Base-by-base conservation (phyloP, 2,113 vertebrate genomes). In the Microcebus ravelobensis region DNA sequence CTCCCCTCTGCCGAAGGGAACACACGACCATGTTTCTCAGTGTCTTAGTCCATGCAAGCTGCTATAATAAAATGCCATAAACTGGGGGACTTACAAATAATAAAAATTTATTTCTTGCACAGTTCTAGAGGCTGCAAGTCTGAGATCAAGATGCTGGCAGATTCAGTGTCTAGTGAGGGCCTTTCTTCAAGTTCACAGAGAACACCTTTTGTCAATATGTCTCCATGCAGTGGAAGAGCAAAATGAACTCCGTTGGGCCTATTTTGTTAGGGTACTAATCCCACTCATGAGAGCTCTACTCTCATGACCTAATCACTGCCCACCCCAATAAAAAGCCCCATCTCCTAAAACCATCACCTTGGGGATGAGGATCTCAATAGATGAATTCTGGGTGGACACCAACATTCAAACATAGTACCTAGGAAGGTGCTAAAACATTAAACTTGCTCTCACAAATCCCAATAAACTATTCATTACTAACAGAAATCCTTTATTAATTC, bases 351-450 rank as follows among this genome's bases (percentile, higher is more conserved):
- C 29, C 17, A 36, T 45, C 82, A 14, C 10, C 29, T 1, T 83
- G 5, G 3, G 39, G 12, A 63, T 71, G 83, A 90, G 6, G 2
- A 20, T 14, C 36, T 90, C 36, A 68, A 77, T 12, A 6, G 57
- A 85, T 48, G 50, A 70, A 77, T 79, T 48, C 13, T 23, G 12
- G 39, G 4, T 36, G 8, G 2, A 77, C 18, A 73, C 17, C 57
- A 55, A 87, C 3, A 67, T 67, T 91, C 15, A 77, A 29, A 21
- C 42, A 11, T 31, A 83, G 20, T 9, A 85, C 4, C 76, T 70
- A 83, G 52, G 31, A 94, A 92, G 34, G 36, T 80, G 21, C 55
- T 65, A 77, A 77, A 87, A 76, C 34, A 11, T 83, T 83, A 70
- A 39, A 48, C 25, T 34, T 12, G 11, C 34, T 3, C 27, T 63